A percentile compares a stretch with the other conserved stretches of the same genome.
phyloP scores from a whole-genome alignment of 2,113 vertebrate species.

The Campylomormyrus tamandua region DNA sequence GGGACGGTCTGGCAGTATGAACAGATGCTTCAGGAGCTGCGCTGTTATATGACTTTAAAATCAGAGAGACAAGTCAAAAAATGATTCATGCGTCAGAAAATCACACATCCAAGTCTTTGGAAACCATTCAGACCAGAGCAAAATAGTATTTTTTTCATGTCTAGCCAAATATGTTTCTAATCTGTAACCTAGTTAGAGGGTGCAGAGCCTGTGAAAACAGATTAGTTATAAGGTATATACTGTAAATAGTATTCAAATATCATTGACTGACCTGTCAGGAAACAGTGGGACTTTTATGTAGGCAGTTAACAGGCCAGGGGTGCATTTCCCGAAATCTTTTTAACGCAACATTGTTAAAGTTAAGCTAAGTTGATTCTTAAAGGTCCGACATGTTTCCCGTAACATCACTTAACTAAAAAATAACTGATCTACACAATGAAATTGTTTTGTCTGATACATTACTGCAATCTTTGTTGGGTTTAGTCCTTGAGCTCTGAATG shows the following conservation, averaged over 20 bases:
- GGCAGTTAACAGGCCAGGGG: not conserved
- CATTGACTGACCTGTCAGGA: conserved; percentile 28
- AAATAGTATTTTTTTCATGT: not conserved
- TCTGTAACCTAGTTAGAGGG: not conserved
- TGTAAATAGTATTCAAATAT: not conserved
- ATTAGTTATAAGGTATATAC: not conserved
- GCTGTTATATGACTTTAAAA: not conserved
- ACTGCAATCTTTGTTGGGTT: too few relatives aligned
- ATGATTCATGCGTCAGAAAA: not conserved
- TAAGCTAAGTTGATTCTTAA: too few relatives aligned
- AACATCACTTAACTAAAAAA: too few relatives aligned
- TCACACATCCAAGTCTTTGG: not conserved
- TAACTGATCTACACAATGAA: too few relatives aligned
- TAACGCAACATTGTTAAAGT: too few relatives aligned
- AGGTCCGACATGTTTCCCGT: too few relatives aligned
- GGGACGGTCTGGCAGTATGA: not conserved
- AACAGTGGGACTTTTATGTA: not conserved
- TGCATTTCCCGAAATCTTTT: not conserved
- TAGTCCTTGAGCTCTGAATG: too few relatives aligned
- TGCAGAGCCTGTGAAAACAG: not conserved
- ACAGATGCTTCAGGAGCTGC: not conserved
- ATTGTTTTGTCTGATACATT: too few relatives aligned
- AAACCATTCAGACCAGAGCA: not conserved
- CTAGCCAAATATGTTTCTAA: not conserved
- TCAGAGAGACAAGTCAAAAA: not conserved